phyloP scores from a whole-genome alignment of 1,140 invertebrate species.

The Meloidogyne floridensis region DNA sequence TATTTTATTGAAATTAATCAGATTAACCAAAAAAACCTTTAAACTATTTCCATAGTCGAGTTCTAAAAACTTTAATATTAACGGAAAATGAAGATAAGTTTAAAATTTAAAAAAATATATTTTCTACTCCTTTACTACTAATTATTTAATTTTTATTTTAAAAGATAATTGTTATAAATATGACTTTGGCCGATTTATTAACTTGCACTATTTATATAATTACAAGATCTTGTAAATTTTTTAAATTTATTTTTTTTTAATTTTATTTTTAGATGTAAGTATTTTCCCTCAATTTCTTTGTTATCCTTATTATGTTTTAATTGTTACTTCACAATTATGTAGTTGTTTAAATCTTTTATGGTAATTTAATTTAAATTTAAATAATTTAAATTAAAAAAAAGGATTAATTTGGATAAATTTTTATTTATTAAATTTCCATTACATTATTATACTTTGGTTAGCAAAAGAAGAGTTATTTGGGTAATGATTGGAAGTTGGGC shows the following conservation, averaged over 20 bases:
- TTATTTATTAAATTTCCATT: constrained; percentile 61
- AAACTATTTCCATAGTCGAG: too few species aligned
- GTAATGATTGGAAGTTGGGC: constrained; percentile 49
- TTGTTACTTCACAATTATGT: constrained; percentile 59
- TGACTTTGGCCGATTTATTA: constrained; percentile 63
- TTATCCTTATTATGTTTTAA: constrained; percentile 60
- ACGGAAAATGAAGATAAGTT: too few species aligned
- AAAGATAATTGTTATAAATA: constrained; percentile 65
- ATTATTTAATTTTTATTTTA: constrained; percentile 18
- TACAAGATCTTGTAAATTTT: constrained; percentile 48
- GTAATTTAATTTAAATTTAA: constrained; percentile 32
- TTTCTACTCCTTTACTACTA: too few species aligned
- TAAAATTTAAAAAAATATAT: too few species aligned
- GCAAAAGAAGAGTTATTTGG: constrained; percentile 43
- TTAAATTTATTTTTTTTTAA: not conserved
- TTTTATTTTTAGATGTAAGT: constrained; percentile 29
- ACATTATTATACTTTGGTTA: constrained; percentile 61
- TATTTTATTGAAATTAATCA: too few species aligned
- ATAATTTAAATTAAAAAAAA: constrained; percentile 32
- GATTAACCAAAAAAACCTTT: not conserved
- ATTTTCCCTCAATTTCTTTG: constrained; percentile 47
- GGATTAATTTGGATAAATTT: constrained; percentile 60
- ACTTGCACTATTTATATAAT: constrained; percentile 61
- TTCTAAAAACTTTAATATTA: too few species aligned
- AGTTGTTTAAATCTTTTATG: constrained; percentile 63